phyloP scores from a whole-genome alignment of 2,888 invertebrate genomes.

The Parnassius apollo region DNA sequence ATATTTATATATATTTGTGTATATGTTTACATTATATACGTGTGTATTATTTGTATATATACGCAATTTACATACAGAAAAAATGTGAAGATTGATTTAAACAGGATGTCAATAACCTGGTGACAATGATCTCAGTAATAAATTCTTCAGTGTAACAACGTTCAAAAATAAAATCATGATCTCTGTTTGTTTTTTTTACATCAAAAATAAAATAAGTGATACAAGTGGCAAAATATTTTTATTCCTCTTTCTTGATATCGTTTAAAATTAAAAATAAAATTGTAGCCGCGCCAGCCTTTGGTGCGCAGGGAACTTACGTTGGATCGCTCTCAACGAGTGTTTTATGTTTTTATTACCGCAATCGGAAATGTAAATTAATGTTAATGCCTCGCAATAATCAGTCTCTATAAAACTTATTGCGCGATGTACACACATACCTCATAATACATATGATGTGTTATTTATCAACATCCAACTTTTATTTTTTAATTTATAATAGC shows the following conservation, averaged over 20 bases:
- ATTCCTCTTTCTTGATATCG: slow-evolving; percentile 3
- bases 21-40: too few species aligned
- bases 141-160: too few species aligned
- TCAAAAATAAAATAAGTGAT: neutral
- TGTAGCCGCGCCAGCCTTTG: slow-evolving; percentile 8
- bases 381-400: slow-evolving; percentile 60
- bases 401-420: slow-evolving; percentile 39
- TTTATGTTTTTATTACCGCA: slow-evolving; percentile 47
- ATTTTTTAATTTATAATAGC: neutral
- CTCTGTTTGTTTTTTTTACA: too few species aligned
- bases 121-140: too few species aligned
- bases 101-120: too few species aligned
- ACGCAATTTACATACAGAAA: too few species aligned
- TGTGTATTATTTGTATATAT: too few species aligned
- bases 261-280: slow-evolving; percentile 11
- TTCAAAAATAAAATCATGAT: too few species aligned
- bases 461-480: slow-evolving; percentile 4
- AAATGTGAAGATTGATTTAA: too few species aligned
- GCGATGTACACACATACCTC: neutral
- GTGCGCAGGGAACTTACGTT: slow-evolving; percentile 15
- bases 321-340: slow-evolving; percentile 15
- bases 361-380: slow-evolving; percentile 66
- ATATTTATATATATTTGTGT: too few species aligned
- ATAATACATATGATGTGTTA: neutral
- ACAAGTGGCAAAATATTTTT: slow-evolving; percentile 3